Evolutionary conservation across 2,797 vertebrate species (phyloP).

Genomic region (Echeneis naucrates): DNA sequence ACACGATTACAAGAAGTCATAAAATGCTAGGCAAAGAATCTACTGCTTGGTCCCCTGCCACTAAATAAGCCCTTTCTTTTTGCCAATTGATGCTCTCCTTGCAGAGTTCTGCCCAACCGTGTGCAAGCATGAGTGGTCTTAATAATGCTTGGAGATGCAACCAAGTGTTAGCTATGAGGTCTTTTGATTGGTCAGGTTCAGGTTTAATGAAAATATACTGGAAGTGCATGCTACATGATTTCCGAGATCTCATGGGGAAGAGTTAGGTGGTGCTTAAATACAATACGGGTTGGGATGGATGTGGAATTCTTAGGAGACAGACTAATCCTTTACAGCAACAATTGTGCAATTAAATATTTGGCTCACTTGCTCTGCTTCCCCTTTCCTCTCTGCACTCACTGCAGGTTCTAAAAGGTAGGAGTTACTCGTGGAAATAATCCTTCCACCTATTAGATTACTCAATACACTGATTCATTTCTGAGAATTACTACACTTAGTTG

Average conservation of each 20-base stretch:
- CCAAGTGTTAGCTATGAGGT: slow-evolving; percentile 19
- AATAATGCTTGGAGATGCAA: slow-evolving; percentile 32
- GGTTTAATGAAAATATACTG: slow-evolving; percentile 44
- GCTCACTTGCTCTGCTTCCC: slow-evolving; percentile 58
- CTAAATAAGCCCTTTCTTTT: slow-evolving; percentile 11
- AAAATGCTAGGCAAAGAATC: slow-evolving; percentile 13
- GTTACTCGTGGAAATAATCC: slow-evolving; percentile 35
- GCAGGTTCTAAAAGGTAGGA: slow-evolving; percentile 49
- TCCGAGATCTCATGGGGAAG: slow-evolving; percentile 40
- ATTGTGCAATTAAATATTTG: slow-evolving; percentile 76
- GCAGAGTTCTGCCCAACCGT: slow-evolving; percentile 8
- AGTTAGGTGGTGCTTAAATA: slow-evolving; percentile 39
- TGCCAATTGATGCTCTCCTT: slow-evolving; percentile 20
- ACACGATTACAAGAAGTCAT: slow-evolving; percentile 8
- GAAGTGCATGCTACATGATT: slow-evolving; percentile 44
- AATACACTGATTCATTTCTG: slow-evolving; percentile 15
- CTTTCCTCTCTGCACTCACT: slow-evolving; percentile 35
- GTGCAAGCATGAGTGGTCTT: slow-evolving; percentile 13
- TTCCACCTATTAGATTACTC: slow-evolving; percentile 18
- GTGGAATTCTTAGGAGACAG: slow-evolving; percentile 63
- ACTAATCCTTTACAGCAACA: slow-evolving; percentile 75
- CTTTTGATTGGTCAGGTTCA: slow-evolving; percentile 41
- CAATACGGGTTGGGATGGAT: slow-evolving; percentile 54
- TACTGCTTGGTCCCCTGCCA: slow-evolving; percentile 7
- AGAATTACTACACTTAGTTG: slow-evolving; percentile 1